Evolutionary conservation across 1,140 invertebrate species (phyloP).

Genomic region (Hycleus cichorii): DNA sequence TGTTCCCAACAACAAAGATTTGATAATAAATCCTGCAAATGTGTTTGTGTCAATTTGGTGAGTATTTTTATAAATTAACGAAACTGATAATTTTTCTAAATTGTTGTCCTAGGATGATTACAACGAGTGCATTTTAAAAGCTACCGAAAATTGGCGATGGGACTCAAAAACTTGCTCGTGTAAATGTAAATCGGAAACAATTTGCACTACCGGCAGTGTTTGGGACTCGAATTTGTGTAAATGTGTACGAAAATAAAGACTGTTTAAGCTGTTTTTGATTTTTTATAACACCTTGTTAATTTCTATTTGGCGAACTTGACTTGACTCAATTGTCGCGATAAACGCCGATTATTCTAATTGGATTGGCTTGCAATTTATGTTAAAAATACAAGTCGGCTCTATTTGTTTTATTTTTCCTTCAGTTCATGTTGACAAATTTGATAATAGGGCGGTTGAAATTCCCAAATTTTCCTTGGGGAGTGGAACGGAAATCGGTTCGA

Average conservation of each 20-base stretch:
- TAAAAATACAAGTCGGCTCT: no score
- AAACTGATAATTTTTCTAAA: background rate
- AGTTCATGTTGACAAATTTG: no score
- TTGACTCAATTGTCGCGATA: no score
- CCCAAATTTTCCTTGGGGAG: no score
- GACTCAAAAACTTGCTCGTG: slow-evolving; percentile 29
- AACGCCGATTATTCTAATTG: no score
- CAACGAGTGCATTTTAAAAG: slow-evolving; percentile 7
- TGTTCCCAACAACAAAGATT: slow-evolving; percentile 25
- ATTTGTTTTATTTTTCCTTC: no score
- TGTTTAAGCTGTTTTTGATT: no score
- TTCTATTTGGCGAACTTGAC: no score
- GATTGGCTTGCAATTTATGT: no score
- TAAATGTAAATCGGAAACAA: slow-evolving; percentile 21
- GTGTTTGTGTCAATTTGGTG: slow-evolving; percentile 26
- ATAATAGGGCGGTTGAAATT: no score
- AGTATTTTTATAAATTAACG: slow-evolving; percentile 5
- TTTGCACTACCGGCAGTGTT: slow-evolving; percentile 26
- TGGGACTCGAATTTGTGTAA: slow-evolving; percentile 27
- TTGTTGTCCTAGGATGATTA: slow-evolving; percentile 12
- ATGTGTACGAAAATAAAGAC: slow-evolving; percentile 3
- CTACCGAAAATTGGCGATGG: slow-evolving; percentile 19
- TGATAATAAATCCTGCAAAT: slow-evolving; percentile 24
- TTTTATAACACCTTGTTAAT: no score
- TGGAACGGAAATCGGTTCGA: no score